Conservation (phyloP, 2,113 vertebrate genomes). For the Heloderma charlesbogerti region DNA sequence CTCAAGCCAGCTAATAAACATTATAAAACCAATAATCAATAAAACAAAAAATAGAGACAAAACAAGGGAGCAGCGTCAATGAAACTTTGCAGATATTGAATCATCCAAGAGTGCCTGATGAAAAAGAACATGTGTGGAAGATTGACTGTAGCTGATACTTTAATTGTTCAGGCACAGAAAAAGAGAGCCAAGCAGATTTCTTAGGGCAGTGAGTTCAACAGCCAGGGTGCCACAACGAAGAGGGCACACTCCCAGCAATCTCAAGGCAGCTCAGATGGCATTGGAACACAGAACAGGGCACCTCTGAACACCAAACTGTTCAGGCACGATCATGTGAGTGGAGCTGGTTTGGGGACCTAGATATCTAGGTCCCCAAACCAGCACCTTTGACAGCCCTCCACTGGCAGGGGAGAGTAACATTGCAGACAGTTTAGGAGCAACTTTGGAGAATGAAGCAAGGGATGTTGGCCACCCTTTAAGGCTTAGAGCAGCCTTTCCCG, state of each 20-base stretch:
- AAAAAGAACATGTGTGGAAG: neutral
- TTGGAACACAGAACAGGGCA: too few relatives aligned
- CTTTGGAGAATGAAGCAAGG: neutral
- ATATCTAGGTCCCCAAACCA: neutral
- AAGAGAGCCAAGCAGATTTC: neutral
- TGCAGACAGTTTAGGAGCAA: neutral
- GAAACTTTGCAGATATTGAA: neutral
- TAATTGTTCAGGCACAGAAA: neutral
- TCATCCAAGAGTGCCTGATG: too few relatives aligned
- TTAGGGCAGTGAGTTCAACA: neutral
- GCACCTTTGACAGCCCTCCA: too few relatives aligned
- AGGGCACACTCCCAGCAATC: too few relatives aligned
- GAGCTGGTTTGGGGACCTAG: neutral
- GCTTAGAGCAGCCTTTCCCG: too few relatives aligned
- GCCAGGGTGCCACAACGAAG: neutral
- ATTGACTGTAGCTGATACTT: neutral
- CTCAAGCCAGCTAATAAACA: neutral
- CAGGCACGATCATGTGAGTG: neutral
- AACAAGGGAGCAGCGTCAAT: neutral
- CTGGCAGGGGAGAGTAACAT: neutral
- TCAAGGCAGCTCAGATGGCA: neutral
- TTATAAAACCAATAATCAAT: neutral
- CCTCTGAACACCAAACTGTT: too few relatives aligned
- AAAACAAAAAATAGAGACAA: neutral
- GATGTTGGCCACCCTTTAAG: neutral